Evolutionary conservation across 2,888 invertebrate genomes (phyloP), one percentile per base, ranked within the genome.

Genomic region (Drosophila trichaetosa): DNA sequence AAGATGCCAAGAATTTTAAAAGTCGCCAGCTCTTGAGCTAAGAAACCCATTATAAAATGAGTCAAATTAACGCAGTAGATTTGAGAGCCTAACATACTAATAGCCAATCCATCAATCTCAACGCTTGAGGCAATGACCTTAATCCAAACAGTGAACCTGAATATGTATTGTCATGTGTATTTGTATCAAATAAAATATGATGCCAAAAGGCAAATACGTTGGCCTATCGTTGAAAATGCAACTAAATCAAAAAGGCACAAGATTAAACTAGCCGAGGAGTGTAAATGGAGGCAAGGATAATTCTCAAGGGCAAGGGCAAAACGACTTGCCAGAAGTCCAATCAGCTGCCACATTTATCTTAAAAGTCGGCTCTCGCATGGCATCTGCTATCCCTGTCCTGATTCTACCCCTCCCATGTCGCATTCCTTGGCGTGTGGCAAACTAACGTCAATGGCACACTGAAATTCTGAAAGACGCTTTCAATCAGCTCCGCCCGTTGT

Each of bases 331-430:
- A 65, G 69, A 69, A 79, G 79, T 82, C 82, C 79, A 79, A 82
- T 82, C 82, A 79, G 69, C 52, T 59, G 79, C 36, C 56, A 69
- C 66, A 79, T 79, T 79, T 82, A 79, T 79, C 79, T 82, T 59
- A 59, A 56, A 63, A 42, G 49, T 42, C 54, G 42, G 13, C 29
- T 48, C 59, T 29, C 29, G 34, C 10, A 16, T 21, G 34, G 46
- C 52, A 29, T 29, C 49, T 27, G 33, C 5, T 4, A 10, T n/a
- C 33, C 29, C 51, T 7, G 6, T 13, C 49, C 49, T 11, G 1
- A 24, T 8, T 21, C 53, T 21, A 0, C 16, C 16, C 24, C 18
- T 21, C n/a, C 42, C 7, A 42, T 42, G 33, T 6, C 49, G 4
- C 54, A 27, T 36, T 33, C 46, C 42, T 24, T 31, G 42, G n/a